Evolutionary conservation across 2,797 vertebrate species (phyloP), one percentile per base, ranked within the genome.

Genomic region (Chloroceryle amazona): DNA sequence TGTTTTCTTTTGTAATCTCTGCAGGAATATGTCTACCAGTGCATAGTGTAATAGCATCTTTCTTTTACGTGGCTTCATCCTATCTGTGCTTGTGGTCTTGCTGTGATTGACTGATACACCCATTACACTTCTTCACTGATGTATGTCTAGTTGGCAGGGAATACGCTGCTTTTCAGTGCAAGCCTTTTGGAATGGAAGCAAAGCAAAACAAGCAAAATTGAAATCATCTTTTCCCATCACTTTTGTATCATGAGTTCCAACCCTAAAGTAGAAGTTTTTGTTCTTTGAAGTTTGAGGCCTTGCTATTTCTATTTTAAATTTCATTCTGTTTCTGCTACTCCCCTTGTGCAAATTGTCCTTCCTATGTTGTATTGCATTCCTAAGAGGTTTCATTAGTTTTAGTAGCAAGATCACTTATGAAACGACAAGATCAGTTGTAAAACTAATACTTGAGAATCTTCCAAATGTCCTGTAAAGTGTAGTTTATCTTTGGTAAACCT

Each of bases 71-170:
- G 81, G 51, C 42, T 90, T 82, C 79, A 28, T 85, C 35, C 80
- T 75, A 70, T 31, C 60, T 31, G 26, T 60, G 17, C 52, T 89
- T 79, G 49, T 84, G 66, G 37, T 75, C 78, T 81, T 81, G 41
- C 74, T 95, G 89, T 49, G 93, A 75, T 31, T 80, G 60, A 91
- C 74, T 96, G 72, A 79, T 67, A 72, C 16, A 73, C 26, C 41
- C 71, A 35, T 85, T 80, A 26, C 42, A 47, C 10, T 87, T 79
- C 42, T 62, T 79, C 42, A 61, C 55, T 82, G 55, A 44, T 47
- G 16, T 47, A 5, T 87, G 35, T 76, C 82, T 76, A 31, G 29
- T 60, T 87, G 52, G 51, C 71, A 70, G 19, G 63, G 55, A 76
- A 55, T 61, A 19, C 41, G 33, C 65, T 83, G 65, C 41, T 89